A percentile compares a stretch with the other conserved stretches of the same genome.
Conservation (phyloP, 2,113 vertebrate species). For the Daboia siamensis region DNA sequence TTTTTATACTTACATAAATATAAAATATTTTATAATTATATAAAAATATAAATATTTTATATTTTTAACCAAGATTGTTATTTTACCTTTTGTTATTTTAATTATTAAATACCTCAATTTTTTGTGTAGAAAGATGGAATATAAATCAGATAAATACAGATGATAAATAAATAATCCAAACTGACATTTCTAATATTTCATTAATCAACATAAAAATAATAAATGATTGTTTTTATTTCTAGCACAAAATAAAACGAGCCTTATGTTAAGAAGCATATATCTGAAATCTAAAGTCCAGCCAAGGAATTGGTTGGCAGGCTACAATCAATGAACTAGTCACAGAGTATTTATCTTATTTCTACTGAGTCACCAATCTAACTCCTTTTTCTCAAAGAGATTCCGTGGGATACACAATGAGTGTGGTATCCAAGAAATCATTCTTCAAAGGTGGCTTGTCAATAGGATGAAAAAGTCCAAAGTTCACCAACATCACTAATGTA, state of each 20-base stretch:
- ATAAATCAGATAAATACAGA: neutral
- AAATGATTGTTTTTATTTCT: neutral
- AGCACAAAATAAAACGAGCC: neutral
- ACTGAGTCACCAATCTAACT: constrained; percentile 40
- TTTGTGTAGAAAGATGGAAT: neutral
- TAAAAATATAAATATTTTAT: neutral
- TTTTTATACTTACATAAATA: neutral
- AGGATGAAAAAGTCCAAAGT: neutral
- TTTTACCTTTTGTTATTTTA: neutral
- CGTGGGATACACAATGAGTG: constrained; percentile 21
- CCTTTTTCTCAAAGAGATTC: constrained; percentile 31
- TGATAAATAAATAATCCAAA: neutral
- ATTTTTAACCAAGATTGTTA: neutral
- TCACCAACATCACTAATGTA: constrained; percentile 8
- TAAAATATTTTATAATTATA: neutral
- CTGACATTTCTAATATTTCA: neutral
- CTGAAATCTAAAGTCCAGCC: neutral
- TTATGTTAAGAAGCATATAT: neutral
- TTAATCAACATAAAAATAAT: neutral
- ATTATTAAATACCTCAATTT: neutral
- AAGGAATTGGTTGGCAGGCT: neutral
- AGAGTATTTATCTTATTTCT: constrained; percentile 18
- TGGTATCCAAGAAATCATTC: constrained; percentile 25
- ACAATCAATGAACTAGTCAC: neutral
- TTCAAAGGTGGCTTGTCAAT: constrained; percentile 35